Evolutionary conservation across 2,113 vertebrate genomes (phyloP), one percentile per base, ranked within the genome.

Genomic region (Smithornis capensis): DNA sequence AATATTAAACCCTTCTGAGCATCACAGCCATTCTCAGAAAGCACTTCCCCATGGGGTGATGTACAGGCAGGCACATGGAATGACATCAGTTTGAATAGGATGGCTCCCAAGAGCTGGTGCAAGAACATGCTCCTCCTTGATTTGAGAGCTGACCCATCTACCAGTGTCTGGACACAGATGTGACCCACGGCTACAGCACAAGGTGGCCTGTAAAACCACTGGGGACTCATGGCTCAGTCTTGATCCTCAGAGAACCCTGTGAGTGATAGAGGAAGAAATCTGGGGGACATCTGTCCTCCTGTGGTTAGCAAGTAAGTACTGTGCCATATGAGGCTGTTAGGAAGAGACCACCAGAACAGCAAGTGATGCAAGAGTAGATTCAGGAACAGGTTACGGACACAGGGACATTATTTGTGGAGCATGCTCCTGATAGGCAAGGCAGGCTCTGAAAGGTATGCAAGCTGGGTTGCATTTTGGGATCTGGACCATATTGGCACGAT

Each of bases 101-200:
- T 38, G 75, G 59, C 27, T 89, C 44, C 65, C 64, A 65, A 28
- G 40, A 53, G 57, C 67, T 81, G 83, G 10, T 53, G 67, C 62
- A 38, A 67, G 52, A 49, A 84, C 0, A 0, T 33, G 28, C 4
- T 2, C 21, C 18, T 42, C 55, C 3, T 3, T 53, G 76, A 53
- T 28, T 42, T 22, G 24, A 80, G 29, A 73, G 25, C 22, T 53
- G 70, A 59, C 31, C 52, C 68, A 42, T n/a, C 78, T 67, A 18
- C 21, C 78, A 5, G 1, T 42, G 35, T 40, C 56, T 77, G 68
- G 35, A 40, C 4, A 11, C 79, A 68, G 56, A 44, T 37, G 22
- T 47, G 65, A 57, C 77, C 81, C 45, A 9, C 4, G 5, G 53
- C 76, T 68, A 6, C 21, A 37, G 55, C 60, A 62, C 24, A 44